Percentiles rank a stretch among this genome's conserved stretches.
Evolutionary conservation across 1,140 invertebrate species (phyloP).

Genomic region (Pemphigus obesinymphae): DNA sequence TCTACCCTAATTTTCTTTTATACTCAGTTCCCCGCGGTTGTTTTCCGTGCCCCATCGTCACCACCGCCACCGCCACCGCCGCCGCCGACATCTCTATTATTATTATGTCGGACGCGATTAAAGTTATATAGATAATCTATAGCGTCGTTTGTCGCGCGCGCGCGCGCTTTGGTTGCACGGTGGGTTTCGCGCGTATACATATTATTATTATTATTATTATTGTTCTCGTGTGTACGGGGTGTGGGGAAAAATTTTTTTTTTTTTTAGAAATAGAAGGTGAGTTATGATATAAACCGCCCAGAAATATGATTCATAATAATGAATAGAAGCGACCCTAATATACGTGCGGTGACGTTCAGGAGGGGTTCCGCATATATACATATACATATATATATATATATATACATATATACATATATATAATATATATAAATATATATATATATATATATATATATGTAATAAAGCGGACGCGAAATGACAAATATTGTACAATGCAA

Average conservation of each 20-base stretch:
- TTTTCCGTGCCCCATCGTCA: constrained; percentile 33
- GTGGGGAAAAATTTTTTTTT: not conserved
- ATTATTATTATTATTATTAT: constrained; percentile 7
- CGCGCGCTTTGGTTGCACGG: not conserved
- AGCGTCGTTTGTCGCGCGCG: constrained; percentile 28
- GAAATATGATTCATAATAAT: constrained; percentile 39
- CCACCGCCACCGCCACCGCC: not conserved
- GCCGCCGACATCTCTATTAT: constrained; percentile 38
- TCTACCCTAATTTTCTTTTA: constrained; percentile 41
- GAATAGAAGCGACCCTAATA: constrained; percentile 31
- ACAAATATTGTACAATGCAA: constrained; percentile 22
- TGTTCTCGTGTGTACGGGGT: constrained; percentile 19
- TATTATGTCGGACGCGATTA: constrained; percentile 41
- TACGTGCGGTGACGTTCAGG: not conserved
- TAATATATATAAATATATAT: not conserved
- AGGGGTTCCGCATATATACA: not conserved
- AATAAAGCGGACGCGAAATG: constrained; percentile 26
- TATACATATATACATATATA: not conserved
- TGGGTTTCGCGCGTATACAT: not conserved
- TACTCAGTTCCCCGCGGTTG: constrained; percentile 28
- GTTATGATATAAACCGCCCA: constrained; percentile 42
- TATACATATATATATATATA: too few species aligned
- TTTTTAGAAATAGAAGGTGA: not conserved
- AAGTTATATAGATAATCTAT: constrained; percentile 37
- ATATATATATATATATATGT: not conserved